A percentile compares a stretch with the other conserved stretches of the same genome.
Evolutionary conservation across 35 echinoderm and acorn worm species (phyloP).

Genomic region (Antedon bifida): DNA sequence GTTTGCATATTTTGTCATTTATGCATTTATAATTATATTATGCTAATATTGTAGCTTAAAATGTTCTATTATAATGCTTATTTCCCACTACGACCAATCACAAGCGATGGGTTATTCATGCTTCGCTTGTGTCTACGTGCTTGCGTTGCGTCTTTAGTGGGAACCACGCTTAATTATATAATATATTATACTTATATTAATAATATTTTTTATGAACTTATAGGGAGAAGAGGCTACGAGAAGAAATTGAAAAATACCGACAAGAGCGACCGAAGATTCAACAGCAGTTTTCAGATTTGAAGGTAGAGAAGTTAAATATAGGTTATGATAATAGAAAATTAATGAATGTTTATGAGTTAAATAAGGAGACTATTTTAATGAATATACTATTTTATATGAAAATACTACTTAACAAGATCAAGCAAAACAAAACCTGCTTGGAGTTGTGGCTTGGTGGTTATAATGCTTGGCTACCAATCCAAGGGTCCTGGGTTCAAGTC

Average conservation of each 20-base stretch:
- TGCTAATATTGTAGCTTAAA: not conserved
- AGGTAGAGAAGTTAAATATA: conserved; percentile 31
- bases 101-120: too few species aligned
- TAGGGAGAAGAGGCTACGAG: conserved; percentile 79
- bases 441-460: too few species aligned
- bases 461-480: too few species aligned
- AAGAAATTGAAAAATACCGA: conserved; percentile 92
- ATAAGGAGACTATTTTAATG: not conserved
- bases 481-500: too few species aligned
- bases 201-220: not conserved
- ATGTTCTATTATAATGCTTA: too few species aligned
- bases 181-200: too few species aligned
- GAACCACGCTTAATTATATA: too few species aligned
- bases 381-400: not conserved
- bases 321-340: not conserved
- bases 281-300: conserved; percentile 97
- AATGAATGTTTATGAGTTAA: not conserved
- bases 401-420: too few species aligned
- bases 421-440: too few species aligned
- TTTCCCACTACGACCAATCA: too few species aligned
- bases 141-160: too few species aligned
- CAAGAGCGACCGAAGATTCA: conserved; percentile 97
- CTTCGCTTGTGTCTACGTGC: too few species aligned
- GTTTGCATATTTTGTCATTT: not conserved
- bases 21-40: not conserved